Conservation (phyloP, 1,140 invertebrate species). For the Venustaconcha ellipsiformis region DNA sequence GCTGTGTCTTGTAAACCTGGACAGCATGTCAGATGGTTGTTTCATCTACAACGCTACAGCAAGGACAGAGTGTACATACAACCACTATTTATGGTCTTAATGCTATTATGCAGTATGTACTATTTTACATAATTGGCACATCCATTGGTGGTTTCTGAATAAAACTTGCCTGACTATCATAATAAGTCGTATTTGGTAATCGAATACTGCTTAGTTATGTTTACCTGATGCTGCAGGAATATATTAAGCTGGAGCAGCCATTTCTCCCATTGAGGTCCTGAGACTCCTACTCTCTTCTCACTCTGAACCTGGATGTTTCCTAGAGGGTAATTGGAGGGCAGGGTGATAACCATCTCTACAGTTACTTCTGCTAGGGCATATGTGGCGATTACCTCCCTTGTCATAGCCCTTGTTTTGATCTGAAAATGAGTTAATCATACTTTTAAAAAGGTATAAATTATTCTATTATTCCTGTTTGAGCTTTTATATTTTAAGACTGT, state of each 20-base stretch:
- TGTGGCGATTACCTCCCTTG: conserved; percentile 82
- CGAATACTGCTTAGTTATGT: neutral
- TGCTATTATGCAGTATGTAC: neutral
- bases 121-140: too few relatives aligned
- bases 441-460: neutral
- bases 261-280: conserved; percentile 76
- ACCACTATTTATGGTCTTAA: neutral
- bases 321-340: conserved; percentile 86
- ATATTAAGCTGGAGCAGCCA: conserved; percentile 85
- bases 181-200: neutral
- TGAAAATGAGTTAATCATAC: conserved; percentile 55
- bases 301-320: conserved; percentile 79
- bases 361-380: conserved; percentile 86
- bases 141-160: neutral
- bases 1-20: too few relatives aligned
- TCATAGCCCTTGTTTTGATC: conserved; percentile 79
- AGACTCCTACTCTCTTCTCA: conserved; percentile 75
- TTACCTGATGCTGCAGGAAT: conserved; percentile 84
- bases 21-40: neutral
- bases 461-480: neutral
- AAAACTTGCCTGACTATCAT: neutral
- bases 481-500: neutral
- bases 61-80: neutral
- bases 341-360: conserved; percentile 82
- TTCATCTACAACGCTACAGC: neutral